These are phyloP conservation scores for Muscina levida DNA, from an alignment of 2,888 invertebrate genomes.

Conservation along the genomic window DNA sequence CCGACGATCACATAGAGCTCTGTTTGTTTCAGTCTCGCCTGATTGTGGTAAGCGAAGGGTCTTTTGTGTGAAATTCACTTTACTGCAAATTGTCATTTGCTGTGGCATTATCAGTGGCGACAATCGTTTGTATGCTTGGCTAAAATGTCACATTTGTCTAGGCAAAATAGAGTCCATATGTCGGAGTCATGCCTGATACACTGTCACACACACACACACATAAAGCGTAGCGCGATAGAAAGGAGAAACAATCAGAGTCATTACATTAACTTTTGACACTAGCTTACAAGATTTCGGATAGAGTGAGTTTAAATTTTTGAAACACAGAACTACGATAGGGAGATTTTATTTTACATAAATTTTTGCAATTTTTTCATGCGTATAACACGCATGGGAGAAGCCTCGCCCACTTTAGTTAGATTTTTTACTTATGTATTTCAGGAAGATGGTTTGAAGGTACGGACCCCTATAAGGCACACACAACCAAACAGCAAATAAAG, in stretches of 20 bases:
- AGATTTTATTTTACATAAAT: no score
- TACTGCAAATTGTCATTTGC: conserved; percentile 66
- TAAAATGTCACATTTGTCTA: conserved; percentile 68
- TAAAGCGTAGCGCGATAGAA: conserved; percentile 16
- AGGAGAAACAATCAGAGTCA: not conserved
- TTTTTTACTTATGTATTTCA: no score
- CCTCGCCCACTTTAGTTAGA: no score
- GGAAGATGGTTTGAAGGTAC: no score
- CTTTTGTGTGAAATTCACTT: conserved; percentile 47
- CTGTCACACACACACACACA: not conserved
- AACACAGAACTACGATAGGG: no score
- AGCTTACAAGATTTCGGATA: not conserved
- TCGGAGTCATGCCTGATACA: conserved; percentile 19
- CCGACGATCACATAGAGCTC: not conserved
- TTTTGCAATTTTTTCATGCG: no score
- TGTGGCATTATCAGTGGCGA: conserved; percentile 69
- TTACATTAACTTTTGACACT: not conserved
- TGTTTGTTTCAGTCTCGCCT: conserved; percentile 20
- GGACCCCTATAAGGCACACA: no score
- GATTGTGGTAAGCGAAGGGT: conserved; percentile 50
- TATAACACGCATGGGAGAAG: no score
- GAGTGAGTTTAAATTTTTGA: no score
- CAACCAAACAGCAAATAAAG: no score
- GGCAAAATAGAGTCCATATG: conserved; percentile 61
- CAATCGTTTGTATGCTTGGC: conserved; percentile 63